Base-by-base conservation (phyloP, 2,113 vertebrate species). In the Hemichromis elongatus region DNA sequence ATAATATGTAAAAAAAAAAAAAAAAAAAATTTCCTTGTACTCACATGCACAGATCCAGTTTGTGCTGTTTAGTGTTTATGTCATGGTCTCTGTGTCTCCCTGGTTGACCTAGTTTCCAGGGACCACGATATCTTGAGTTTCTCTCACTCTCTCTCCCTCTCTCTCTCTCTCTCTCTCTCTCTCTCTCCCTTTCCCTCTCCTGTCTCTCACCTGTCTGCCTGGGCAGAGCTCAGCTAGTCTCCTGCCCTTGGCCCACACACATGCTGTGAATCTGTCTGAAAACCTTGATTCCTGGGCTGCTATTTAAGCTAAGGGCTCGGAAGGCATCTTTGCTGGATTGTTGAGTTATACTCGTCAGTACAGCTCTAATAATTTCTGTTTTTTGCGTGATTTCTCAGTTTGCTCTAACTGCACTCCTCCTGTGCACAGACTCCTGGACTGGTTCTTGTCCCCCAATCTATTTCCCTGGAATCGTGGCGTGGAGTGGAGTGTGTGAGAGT, bases 331-430 rank as follows among this genome's bases (percentile, higher is more conserved):
- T 0, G 24, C 55, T 0, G 55, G 24, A 16, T 16, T 24, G 28
- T 56, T 56, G 55, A 16, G 55, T 56, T 7, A 28, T 56, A 56
- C 55, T 2, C 28, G 24, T 56, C 7, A 28, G 53, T 56, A 3
- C 2, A 56, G 12, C 54, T 5, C 54, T 56, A 24, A 56, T 56
- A 26, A 26, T 1, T n/a, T n/a, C 54, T 56, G 54, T 56, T 56
- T 56, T 0, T 56, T 26, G 24, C 0, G 2, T 26, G 24, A 56
- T 14, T 3, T 5, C 24, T 3, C 54, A 26, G 12, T 56, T 56
- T 56, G 54, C 26, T 56, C 26, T 26, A 56, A 26, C 54, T 12
- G 8, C 0, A 0, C 8, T 56, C 14, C 26, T 1, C 4, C 24
- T 26, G 54, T 56, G 54, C 4, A 26, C 14, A 3, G 26, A 56